These are phyloP conservation scores for Caenorhabditis sinica DNA, from an alignment of 2,888 invertebrate species.

Conservation along the genomic window DNA sequence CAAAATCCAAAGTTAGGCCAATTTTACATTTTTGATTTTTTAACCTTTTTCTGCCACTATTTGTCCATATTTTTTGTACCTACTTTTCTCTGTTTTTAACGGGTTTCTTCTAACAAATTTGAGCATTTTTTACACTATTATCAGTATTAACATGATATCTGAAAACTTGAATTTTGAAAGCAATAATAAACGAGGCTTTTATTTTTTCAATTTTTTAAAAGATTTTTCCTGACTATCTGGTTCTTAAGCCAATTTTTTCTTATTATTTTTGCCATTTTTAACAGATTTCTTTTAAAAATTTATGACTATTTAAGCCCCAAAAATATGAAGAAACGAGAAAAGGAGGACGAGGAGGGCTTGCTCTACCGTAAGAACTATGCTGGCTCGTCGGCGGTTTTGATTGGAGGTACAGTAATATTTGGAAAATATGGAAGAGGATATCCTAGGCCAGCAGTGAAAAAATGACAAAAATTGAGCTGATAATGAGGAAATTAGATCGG, in stretches of 20 bases:
- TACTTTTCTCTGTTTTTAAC: conserved; percentile 5
- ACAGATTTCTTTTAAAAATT: no score
- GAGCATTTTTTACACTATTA: conserved; percentile 2
- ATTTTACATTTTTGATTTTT: not conserved
- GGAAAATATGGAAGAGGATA: not conserved
- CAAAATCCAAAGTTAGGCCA: not conserved
- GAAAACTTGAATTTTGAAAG: not conserved
- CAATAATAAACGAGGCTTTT: conserved; percentile 10
- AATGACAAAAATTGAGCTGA: not conserved
- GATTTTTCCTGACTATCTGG: not conserved
- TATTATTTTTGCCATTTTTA: not conserved
- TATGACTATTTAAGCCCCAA: no score
- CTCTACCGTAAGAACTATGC: conserved; percentile 41
- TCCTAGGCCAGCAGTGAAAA: not conserved
- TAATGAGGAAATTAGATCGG: not conserved
- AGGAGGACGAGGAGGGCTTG: conserved; percentile 63
- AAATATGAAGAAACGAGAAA: conserved; percentile 67
- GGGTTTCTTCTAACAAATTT: conserved; percentile 5
- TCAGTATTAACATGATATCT: not conserved
- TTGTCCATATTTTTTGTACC: conserved; percentile 6
- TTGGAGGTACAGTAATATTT: conserved; percentile 47
- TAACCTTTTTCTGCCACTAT: no score
- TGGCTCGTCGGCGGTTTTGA: conserved; percentile 52
- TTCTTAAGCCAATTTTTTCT: not conserved
- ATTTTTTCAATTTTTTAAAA: not conserved